Base-by-base conservation (phyloP, 2,797 vertebrate species). In the Helicolenus hilgendorfi region DNA sequence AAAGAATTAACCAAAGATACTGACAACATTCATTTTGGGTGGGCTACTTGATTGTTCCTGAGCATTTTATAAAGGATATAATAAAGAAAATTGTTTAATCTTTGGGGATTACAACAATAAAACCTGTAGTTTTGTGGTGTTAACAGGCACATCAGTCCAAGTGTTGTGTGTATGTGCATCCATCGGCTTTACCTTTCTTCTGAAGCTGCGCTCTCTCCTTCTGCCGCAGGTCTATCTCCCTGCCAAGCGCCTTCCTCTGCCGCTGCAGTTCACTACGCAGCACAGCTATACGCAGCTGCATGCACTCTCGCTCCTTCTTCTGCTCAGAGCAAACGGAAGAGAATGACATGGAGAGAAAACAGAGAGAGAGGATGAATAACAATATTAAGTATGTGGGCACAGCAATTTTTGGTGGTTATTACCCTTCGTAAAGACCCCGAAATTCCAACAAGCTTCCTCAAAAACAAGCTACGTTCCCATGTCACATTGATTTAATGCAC, bases 281-380 rank as follows among this genome's bases (percentile, higher is more conserved):
- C 94, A 99, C 98, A 64, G 98, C 96, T 59, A 99, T 98, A 81
- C 98, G 98, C 92, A 99, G 92, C 86, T 98, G 98, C 97, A 99
- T 98, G 95, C 98, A 98, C 94, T 99, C 99, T 36, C 97, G 98
- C 95, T 99, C 98, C 74, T 99, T 99, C 95, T 99, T 99, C 99
- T 99, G 94, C 71, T 76, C 69, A 4, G 27, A 85, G 22, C 64
- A 31, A 72, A 72, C 26, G 36, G 8, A 11, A 15, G 59, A 69
- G 10, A 59, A 45, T 11, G 36, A 68, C 8, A 62, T 8, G 53
- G 60, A 70, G 55, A 79, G 53, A 72, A 89, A 89, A 85, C 73
- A 88, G 18, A 80, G 26, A 29, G 33, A 72, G 22, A 29, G 9
- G 55, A 71, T 49, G 15, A 83, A 77, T 53, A 3, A 81, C 72